Percentiles rank a stretch among this genome's conserved stretches.
Evolutionary conservation across 2,113 vertebrate species (phyloP).

Genomic region (Perognathus longimembris): DNA sequence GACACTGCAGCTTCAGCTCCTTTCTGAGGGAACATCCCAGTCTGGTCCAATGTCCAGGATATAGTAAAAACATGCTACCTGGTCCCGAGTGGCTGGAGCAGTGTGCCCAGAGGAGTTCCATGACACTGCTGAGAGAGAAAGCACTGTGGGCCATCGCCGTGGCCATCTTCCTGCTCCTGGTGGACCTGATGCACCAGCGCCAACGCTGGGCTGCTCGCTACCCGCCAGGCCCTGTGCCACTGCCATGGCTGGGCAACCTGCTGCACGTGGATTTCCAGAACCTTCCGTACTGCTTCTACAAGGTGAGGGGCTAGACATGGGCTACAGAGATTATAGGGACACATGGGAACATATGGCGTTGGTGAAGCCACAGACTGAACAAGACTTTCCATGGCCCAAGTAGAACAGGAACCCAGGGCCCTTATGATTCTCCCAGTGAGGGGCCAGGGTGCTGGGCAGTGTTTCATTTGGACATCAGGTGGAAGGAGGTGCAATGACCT

Average conservation of each 20-base stretch:
- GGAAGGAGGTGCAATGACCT: no score
- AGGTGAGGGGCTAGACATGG: conserved; percentile 70
- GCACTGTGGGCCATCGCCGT: conserved; percentile 55
- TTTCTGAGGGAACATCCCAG: not conserved
- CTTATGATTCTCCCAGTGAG: not conserved
- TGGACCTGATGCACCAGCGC: conserved; percentile 83
- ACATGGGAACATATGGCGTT: accelerated
- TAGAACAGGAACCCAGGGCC: not conserved
- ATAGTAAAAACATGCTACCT: accelerated
- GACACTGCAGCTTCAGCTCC: not conserved
- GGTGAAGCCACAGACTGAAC: not conserved
- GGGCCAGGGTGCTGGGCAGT: no score
- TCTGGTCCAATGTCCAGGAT: accelerated
- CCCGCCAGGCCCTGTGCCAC: conserved; percentile 73
- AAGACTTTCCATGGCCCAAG: not conserved
- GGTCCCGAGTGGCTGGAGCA: not conserved
- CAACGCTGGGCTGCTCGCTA: conserved; percentile 68
- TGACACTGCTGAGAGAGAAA: conserved; percentile 59
- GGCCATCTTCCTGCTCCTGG: conserved; percentile 73
- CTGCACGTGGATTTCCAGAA: conserved; percentile 69
- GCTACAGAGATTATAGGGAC: no score
- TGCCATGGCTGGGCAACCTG: conserved; percentile 84
- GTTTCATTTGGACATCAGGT: no score
- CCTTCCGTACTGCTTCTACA: not conserved
- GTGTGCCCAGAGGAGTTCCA: not conserved